Percentiles rank a stretch among this genome's conserved stretches.
Evolutionary conservation across 2,888 invertebrate species (phyloP).

Genomic region (Acanthosepion pharaonis): DNA sequence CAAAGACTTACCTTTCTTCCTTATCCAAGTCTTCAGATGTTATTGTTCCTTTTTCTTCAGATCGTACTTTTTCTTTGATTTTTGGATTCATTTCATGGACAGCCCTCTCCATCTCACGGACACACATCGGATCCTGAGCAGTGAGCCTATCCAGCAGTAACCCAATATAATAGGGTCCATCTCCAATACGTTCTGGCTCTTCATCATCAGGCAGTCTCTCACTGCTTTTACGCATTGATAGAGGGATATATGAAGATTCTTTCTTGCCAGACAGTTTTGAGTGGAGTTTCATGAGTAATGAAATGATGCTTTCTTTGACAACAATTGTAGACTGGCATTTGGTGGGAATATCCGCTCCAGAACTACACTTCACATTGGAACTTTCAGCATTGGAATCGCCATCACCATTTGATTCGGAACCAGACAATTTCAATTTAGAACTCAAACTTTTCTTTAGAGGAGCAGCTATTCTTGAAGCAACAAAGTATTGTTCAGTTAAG

Average conservation of each 20-base stretch:
- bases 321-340: constrained; percentile 47
- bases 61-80: constrained; percentile 50
- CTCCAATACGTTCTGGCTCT: constrained; percentile 77
- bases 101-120: constrained; percentile 80
- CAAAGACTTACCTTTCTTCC: constrained; percentile 58
- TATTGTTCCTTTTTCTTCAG: neutral
- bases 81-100: constrained; percentile 85
- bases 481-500: neutral
- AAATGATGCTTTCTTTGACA: constrained; percentile 84
- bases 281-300: constrained; percentile 89
- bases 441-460: neutral
- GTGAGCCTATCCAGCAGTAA: constrained; percentile 82
- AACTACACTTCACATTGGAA: neutral
- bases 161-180: constrained; percentile 90
- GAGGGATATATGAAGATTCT: constrained; percentile 83
- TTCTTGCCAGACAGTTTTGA: constrained; percentile 85
- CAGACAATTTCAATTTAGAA: neutral
- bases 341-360: neutral
- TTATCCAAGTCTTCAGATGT: constrained; percentile 54
- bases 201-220: neutral
- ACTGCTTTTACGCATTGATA: constrained; percentile 54
- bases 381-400: neutral
- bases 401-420: neutral
- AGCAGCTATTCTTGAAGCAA: neutral
- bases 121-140: constrained; percentile 59